A percentile compares a stretch with the other conserved stretches of the same genome.
phyloP scores from a whole-genome alignment of 1,140 invertebrate species.

The Leptopilina boulardi region DNA sequence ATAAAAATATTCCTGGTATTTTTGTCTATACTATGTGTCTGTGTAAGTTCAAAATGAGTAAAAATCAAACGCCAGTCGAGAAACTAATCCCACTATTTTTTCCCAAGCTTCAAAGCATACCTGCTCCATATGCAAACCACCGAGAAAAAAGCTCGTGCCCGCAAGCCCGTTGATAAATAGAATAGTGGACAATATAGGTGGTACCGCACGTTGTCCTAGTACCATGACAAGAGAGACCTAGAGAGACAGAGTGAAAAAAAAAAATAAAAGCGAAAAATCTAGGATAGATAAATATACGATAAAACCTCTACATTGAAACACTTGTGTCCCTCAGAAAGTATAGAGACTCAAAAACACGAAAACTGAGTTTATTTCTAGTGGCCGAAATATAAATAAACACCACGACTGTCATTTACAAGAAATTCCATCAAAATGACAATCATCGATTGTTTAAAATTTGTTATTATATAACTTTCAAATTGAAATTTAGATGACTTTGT shows the following conservation, averaged over 20 bases:
- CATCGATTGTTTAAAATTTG: no score
- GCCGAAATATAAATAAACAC: neutral
- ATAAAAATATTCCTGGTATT: neutral
- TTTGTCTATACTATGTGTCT: neutral
- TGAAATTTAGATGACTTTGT: no score
- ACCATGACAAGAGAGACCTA: slow-evolving; percentile 1
- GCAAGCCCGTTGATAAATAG: slow-evolving; percentile 29
- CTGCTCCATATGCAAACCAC: slow-evolving; percentile 21
- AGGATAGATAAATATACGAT: slow-evolving; percentile 14
- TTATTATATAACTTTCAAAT: no score
- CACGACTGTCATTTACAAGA: no score
- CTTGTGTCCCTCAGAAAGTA: neutral
- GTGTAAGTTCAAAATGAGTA: slow-evolving; percentile 25
- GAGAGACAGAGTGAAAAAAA: neutral
- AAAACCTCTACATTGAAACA: neutral
- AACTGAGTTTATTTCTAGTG: neutral
- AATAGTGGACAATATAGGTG: slow-evolving; percentile 27
- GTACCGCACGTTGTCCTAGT: neutral
- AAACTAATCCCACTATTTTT: slow-evolving; percentile 48
- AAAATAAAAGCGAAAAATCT: neutral
- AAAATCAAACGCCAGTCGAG: slow-evolving; percentile 42
- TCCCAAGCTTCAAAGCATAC: slow-evolving; percentile 19
- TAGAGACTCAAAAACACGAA: neutral
- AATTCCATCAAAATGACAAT: no score
- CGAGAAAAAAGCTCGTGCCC: slow-evolving; percentile 6